phyloP scores from a whole-genome alignment of 2,113 vertebrate species.

The Camelus dromedarius region DNA sequence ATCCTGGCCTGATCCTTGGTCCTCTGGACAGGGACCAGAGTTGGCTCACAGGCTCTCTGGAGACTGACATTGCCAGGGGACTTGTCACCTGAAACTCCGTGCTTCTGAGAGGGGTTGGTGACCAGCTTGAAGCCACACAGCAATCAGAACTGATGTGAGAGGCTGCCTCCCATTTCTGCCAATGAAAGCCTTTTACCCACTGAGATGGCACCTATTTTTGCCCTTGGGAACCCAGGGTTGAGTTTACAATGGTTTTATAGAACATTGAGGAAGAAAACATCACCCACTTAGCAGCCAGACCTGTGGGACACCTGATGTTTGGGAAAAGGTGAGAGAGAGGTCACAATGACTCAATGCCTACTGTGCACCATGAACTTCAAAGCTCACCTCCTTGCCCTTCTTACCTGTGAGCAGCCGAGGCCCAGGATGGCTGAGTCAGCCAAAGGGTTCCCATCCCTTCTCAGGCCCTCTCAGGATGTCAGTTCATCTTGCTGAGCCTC shows the following conservation, averaged over 20 bases:
- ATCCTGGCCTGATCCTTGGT: neutral
- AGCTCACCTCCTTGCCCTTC: neutral
- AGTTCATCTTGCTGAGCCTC: neutral
- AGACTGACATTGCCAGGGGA: rapidly evolving
- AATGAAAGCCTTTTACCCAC: rapidly evolving
- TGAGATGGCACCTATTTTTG: rapidly evolving
- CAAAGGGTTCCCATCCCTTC: rapidly evolving
- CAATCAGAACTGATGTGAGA: rapidly evolving
- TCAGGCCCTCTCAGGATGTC: rapidly evolving
- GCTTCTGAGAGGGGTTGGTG: neutral
- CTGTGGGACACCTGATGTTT: neutral
- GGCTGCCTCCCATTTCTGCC: neutral
- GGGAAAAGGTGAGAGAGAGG: neutral
- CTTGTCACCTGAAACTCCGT: rapidly evolving
- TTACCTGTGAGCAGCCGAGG: neutral
- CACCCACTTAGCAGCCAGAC: neutral
- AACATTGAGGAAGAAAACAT: rapidly evolving
- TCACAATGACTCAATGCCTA: rapidly evolving
- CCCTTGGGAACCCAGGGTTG: too few species aligned
- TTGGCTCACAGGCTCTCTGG: neutral
- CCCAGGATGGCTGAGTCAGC: rapidly evolving
- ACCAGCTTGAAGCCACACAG: neutral
- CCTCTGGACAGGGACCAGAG: neutral
- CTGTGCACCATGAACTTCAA: rapidly evolving
- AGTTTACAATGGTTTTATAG: neutral